Evolutionary conservation across 53 echinoderm and acorn worm genomes (phyloP).

Genomic region (Zoroaster sp.): DNA sequence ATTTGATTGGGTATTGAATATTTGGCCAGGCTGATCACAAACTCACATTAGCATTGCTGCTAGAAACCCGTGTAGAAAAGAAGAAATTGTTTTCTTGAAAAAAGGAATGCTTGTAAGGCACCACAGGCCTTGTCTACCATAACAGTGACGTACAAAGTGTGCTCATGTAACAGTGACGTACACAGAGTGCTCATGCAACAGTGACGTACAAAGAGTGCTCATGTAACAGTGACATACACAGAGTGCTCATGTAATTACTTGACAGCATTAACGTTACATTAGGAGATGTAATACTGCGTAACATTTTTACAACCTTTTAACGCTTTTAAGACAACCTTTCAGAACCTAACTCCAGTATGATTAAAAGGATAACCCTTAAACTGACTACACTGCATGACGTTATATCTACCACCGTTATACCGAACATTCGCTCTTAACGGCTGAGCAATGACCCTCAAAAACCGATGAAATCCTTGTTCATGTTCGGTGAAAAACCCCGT

Average conservation of each 20-base stretch:
- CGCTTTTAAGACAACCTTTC: too few relatives aligned
- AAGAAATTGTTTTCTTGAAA: neutral
- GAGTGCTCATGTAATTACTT: neutral
- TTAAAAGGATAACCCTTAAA: too few relatives aligned
- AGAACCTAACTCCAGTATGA: too few relatives aligned
- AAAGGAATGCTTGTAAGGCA: slow-evolving; percentile 45
- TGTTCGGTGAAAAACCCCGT: too few relatives aligned
- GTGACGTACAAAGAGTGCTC: too few relatives aligned
- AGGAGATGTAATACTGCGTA: too few relatives aligned
- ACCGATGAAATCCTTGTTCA: too few relatives aligned
- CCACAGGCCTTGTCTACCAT: slow-evolving; percentile 26
- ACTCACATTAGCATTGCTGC: slow-evolving; percentile 1
- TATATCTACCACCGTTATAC: neutral
- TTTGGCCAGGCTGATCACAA: neutral
- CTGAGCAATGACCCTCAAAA: too few relatives aligned
- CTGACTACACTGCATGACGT: too few relatives aligned
- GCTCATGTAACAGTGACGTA: too few relatives aligned
- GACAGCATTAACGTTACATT: neutral
- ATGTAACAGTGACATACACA: neutral
- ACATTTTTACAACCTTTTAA: too few relatives aligned
- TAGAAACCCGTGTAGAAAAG: slow-evolving; percentile 34
- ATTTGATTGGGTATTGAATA: neutral
- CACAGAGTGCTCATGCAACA: neutral
- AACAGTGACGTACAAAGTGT: neutral
- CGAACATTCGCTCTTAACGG: neutral